Evolutionary conservation across 2,888 invertebrate genomes (phyloP).

Genomic region (Cerceris rybyensis): DNA sequence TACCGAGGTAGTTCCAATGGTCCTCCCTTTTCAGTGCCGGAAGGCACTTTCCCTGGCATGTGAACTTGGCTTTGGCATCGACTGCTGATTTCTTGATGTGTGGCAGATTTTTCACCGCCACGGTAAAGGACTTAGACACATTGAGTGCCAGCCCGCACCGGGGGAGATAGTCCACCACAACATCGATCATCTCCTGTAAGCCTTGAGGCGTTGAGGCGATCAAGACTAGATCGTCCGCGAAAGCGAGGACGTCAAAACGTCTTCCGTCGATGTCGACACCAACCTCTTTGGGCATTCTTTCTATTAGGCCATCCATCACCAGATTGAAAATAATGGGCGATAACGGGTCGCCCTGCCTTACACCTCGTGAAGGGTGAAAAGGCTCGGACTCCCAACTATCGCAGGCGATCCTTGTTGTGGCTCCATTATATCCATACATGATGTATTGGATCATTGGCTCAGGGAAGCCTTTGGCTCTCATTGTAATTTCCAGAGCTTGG

Average conservation of each 20-base stretch:
- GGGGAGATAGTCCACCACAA: neutral
- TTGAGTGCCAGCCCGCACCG: constrained; percentile 38
- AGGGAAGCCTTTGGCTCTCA: neutral
- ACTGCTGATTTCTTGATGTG: constrained; percentile 47
- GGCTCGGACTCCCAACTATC: constrained; percentile 11
- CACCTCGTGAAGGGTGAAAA: neutral
- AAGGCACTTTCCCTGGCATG: neutral
- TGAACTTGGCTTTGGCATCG: constrained; percentile 12
- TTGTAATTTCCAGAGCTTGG: neutral
- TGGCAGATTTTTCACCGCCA: constrained; percentile 35
- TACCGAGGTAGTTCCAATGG: constrained; percentile 41
- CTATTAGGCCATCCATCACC: constrained; percentile 39
- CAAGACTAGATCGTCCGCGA: constrained; percentile 54
- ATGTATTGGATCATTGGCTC: neutral
- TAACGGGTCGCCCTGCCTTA: neutral
- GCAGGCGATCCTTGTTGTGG: neutral
- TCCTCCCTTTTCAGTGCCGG: constrained; percentile 7
- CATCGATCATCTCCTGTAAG: constrained; percentile 19
- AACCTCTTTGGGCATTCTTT: constrained; percentile 11
- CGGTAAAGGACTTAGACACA: constrained; percentile 22
- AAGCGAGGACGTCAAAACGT: constrained; percentile 30
- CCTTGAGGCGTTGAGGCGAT: constrained; percentile 35
- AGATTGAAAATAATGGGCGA: neutral
- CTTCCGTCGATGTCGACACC: constrained; percentile 16
- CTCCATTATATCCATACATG: neutral